Evolutionary conservation across 2,113 vertebrate genomes (phyloP).

Genomic region (Myotis lucifugus): DNA sequence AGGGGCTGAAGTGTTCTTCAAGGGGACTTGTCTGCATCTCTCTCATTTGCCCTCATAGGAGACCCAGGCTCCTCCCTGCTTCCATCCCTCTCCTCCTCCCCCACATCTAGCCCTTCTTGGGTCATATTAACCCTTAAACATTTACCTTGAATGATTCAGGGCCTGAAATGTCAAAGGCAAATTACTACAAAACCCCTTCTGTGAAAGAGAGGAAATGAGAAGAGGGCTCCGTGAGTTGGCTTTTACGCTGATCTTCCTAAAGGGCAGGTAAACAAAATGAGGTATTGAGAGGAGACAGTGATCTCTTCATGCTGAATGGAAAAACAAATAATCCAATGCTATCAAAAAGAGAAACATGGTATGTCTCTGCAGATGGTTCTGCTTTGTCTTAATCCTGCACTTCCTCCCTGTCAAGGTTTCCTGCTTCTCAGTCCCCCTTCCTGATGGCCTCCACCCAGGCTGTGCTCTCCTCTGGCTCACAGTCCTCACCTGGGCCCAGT

Average conservation of each 20-base stretch:
- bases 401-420: neutral
- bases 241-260: neutral
- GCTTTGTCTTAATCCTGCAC: neutral
- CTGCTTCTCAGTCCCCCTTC: neutral
- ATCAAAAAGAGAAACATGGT: slow-evolving; percentile 3
- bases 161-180: neutral
- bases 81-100: neutral
- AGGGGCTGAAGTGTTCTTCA: neutral
- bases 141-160: neutral
- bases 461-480: neutral
- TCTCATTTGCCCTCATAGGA: neutral
- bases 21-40: neutral
- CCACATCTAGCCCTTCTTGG: neutral
- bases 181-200: neutral
- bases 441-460: neutral
- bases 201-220: neutral
- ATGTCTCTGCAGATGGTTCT: neutral
- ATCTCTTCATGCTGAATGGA: slow-evolving; percentile 13
- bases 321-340: slow-evolving; percentile 43
- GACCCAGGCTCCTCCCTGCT: neutral
- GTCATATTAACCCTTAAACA: neutral
- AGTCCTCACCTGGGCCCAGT: neutral
- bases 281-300: neutral
- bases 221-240: neutral
- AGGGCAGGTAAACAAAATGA: neutral